These are phyloP conservation scores for Magallana nippona DNA, from an alignment of 2,888 invertebrate genomes.

Conservation along the genomic window DNA sequence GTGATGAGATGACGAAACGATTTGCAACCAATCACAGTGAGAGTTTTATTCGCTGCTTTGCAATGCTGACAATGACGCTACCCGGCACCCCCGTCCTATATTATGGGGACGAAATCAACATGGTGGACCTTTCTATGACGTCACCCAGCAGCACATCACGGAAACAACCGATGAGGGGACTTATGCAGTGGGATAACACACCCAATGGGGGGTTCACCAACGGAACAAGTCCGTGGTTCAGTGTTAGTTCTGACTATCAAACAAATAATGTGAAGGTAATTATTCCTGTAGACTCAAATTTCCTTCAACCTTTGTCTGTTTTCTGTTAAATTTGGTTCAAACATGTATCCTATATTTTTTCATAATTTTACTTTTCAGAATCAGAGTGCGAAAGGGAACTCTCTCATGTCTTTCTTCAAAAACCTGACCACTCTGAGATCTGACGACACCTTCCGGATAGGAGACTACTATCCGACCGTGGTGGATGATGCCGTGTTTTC, in stretches of 20 bases:
- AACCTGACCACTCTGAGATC: slow-evolving; percentile 65
- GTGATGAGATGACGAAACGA: slow-evolving; percentile 63
- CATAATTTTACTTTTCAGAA: slow-evolving; percentile 51
- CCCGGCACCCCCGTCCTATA: slow-evolving; percentile 93
- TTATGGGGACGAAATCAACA: slow-evolving; percentile 93
- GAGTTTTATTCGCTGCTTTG: slow-evolving; percentile 82
- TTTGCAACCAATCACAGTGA: slow-evolving; percentile 61
- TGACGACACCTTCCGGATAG: slow-evolving; percentile 68
- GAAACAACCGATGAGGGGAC: slow-evolving; percentile 64
- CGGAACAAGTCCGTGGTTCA: slow-evolving; percentile 61
- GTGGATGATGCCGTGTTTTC: slow-evolving; percentile 70
- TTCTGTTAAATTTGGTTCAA: no score
- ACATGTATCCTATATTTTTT: no score
- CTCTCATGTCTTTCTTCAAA: slow-evolving; percentile 59
- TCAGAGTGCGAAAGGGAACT: slow-evolving; percentile 51
- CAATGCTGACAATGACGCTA: slow-evolving; percentile 89
- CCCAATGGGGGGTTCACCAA: slow-evolving; percentile 67
- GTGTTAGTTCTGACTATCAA: slow-evolving; percentile 53
- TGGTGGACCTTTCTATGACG: slow-evolving; percentile 78
- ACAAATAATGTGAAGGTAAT: slow-evolving; percentile 65
- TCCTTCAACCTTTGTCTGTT: not conserved
- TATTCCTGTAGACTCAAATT: not conserved
- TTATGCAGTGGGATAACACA: slow-evolving; percentile 75
- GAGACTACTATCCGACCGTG: slow-evolving; percentile 64
- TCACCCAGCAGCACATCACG: slow-evolving; percentile 44